Evolutionary conservation across 2,113 vertebrate genomes (phyloP).

Genomic region (Accipiter cooperii): DNA sequence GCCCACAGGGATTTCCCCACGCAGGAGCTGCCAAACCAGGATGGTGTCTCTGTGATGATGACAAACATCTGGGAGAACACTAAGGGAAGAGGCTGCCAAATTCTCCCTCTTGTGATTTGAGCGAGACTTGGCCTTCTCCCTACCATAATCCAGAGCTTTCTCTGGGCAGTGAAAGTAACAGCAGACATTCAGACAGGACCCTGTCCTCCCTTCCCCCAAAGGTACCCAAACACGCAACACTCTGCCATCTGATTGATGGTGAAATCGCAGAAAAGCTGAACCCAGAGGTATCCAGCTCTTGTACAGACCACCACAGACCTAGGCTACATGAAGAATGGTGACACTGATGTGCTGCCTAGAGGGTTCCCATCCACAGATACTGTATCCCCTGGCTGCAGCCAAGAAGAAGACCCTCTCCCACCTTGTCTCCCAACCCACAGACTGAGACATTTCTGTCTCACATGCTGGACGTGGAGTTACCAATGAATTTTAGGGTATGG

Average conservation of each 20-base stretch:
- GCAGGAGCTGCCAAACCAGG: not conserved
- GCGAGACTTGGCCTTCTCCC: not conserved
- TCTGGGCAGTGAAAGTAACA: not conserved
- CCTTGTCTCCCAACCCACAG: not conserved
- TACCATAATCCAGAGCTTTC: not conserved
- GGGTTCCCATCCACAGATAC: not conserved
- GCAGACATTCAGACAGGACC: not conserved
- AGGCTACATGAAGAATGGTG: rapidly evolving
- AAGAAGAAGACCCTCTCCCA: not conserved
- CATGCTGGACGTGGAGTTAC: not conserved
- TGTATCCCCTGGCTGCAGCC: rapidly evolving
- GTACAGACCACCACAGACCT: not conserved
- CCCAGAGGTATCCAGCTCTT: not conserved
- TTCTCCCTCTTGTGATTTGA: not conserved
- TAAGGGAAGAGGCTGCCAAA: not conserved
- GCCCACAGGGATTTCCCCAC: not conserved
- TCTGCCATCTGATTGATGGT: not conserved
- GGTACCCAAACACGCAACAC: not conserved
- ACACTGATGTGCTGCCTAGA: not conserved
- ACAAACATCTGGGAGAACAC: not conserved
- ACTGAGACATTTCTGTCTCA: not conserved
- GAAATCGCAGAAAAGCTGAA: not conserved
- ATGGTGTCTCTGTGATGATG: not conserved
- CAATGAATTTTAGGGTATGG: not conserved
- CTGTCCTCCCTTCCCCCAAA: not conserved